phyloP scores from a whole-genome alignment of 2,888 invertebrate species.

The Drosophila cognata region DNA sequence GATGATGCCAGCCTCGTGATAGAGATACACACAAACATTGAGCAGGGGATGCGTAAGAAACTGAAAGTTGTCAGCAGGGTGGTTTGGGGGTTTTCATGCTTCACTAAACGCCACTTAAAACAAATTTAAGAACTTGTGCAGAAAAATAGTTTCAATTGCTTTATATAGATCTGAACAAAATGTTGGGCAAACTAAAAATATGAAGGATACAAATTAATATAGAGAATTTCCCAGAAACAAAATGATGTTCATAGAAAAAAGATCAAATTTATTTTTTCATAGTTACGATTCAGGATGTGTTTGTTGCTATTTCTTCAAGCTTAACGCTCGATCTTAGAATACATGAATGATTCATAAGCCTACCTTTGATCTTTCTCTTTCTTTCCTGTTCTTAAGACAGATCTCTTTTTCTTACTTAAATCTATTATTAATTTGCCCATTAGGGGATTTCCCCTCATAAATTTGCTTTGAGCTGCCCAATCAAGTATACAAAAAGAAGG shows the following conservation, averaged over 20 bases:
- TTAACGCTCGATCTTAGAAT: neutral
- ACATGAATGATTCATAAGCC: neutral
- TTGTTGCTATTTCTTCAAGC: neutral
- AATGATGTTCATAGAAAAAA: neutral
- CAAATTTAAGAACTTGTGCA: neutral
- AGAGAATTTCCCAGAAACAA: neutral
- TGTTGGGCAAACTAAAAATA: neutral
- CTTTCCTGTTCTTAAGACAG: neutral
- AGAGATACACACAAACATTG: conserved; percentile 22
- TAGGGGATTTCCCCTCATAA: neutral
- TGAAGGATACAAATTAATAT: neutral
- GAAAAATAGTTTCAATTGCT: neutral
- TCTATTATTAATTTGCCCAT: neutral
- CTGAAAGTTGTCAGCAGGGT: conserved; percentile 9
- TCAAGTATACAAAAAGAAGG: conserved; percentile 7
- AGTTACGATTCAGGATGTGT: neutral
- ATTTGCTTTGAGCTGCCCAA: neutral
- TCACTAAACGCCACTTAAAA: neutral
- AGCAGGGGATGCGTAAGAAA: neutral
- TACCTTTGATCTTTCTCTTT: neutral
- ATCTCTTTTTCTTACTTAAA: neutral
- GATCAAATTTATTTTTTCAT: neutral
- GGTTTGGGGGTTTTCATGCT: neutral
- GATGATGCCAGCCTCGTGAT: conserved; percentile 66
- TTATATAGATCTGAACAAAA: neutral